A percentile compares a stretch with the other conserved stretches of the same genome.
Conservation (phyloP, 2,888 invertebrate genomes). For the Ectropis crepuscularia region DNA sequence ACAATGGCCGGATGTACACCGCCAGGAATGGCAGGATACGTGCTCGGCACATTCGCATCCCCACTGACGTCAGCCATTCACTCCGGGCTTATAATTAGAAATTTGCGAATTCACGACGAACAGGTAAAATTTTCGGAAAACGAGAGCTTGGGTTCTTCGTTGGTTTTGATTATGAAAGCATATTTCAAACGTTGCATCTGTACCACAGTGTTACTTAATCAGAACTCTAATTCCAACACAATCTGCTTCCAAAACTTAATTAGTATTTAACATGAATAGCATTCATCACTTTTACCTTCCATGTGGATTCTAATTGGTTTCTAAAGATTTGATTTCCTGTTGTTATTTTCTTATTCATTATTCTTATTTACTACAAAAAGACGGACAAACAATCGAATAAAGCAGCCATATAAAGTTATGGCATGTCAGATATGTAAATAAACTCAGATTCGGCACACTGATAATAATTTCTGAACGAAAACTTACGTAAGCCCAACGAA, state of each 20-base stretch:
- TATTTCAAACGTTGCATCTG: not conserved
- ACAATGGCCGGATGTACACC: constrained; percentile 71
- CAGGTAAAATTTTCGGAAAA: constrained; percentile 9
- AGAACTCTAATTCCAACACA: not conserved
- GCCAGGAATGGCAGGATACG: constrained; percentile 62
- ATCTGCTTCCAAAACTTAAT: not conserved
- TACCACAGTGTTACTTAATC: not conserved
- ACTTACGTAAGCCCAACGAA: constrained; percentile 25
- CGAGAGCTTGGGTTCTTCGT: not conserved
- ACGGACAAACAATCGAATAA: constrained; percentile 6
- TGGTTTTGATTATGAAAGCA: not conserved
- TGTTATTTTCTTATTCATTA: not conserved
- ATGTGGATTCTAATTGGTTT: too few species aligned
- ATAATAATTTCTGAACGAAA: constrained; percentile 18
- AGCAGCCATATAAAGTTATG: constrained; percentile 6
- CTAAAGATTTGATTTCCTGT: not conserved
- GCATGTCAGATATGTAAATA: constrained; percentile 28
- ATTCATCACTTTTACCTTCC: too few species aligned
- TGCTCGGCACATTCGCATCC: constrained; percentile 66
- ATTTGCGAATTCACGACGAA: constrained; percentile 36
- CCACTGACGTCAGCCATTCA: constrained; percentile 62
- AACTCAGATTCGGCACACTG: constrained; percentile 25
- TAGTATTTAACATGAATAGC: too few species aligned
- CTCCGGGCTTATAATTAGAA: constrained; percentile 51
- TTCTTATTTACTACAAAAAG: not conserved